Base-by-base conservation (phyloP, 2,888 invertebrate genomes). In the Cheilosia variabilis region DNA sequence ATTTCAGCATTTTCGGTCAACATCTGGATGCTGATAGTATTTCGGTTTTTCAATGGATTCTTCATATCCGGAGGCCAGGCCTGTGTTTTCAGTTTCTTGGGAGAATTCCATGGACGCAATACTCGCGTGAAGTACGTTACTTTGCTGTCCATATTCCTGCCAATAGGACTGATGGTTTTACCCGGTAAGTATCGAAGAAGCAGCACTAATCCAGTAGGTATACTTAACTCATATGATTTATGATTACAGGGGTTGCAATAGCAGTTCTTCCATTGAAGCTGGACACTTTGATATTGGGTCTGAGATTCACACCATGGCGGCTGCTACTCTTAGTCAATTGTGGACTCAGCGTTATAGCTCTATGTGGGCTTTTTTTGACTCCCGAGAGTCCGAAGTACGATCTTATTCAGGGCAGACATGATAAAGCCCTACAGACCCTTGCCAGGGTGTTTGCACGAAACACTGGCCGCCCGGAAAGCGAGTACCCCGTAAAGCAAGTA, bases 331-430 rank as follows among this genome's bases (percentile, higher is more conserved):
- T 95, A 0, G 91, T 95, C 0, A 94, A 96, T 77, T 94, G 95
- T 0, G 45, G 96, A 4, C 95, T 97, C 0, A 95, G 95, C 88
- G 89, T 95, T 0, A 63, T 95, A 0, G 94, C 95, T 0, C 93
- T 95, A 0, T 47, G 94, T 0, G 93, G 95, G 15, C 91, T 95
- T n/a, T 89, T 93, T 9, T 93, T 93, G 55, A 93, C 95, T 15
- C 96, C 97, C 0, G 97, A 97, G 90, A 97, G 96, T 87, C 97
- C 97, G 0, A 96, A 96, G 91, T 97, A 95, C 90, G 92, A 95
- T 53, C 93, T 95, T 50, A 94, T 95, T 0, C 94, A 94, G 66
- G 95, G 95, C 0, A 92, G 93, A 73, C 91, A 93, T 1, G 93
- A 94, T 0, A 93, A 93, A 53, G 95, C 96, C 0, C 89, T 96